A percentile compares a stretch with the other conserved stretches of the same genome.
Conservation (phyloP, 2,888 invertebrate species). For the Caenorhabditis macrosperma region DNA sequence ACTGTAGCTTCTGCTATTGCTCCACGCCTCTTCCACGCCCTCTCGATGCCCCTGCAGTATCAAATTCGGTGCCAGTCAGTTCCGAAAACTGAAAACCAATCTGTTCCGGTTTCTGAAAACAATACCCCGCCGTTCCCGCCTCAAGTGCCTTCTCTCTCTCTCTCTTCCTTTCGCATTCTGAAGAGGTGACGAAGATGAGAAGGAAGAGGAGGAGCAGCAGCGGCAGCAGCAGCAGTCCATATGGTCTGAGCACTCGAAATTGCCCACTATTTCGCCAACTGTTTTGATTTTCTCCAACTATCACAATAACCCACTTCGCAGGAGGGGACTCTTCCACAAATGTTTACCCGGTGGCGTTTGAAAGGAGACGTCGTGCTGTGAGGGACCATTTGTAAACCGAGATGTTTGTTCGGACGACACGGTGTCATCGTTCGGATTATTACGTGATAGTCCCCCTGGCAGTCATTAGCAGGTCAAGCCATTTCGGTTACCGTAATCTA, state of each 20-base stretch:
- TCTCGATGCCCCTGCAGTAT: no score
- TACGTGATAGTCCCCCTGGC: conserved; percentile 7
- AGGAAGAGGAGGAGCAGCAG: conserved; percentile 3
- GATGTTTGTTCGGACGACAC: conserved; percentile 24
- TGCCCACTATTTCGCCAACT: conserved; percentile 58
- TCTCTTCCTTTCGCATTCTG: conserved; percentile 47
- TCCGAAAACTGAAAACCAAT: conserved; percentile 23
- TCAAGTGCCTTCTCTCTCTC: conserved; percentile 38
- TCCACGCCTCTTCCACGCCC: no score
- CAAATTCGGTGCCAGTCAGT: conserved; percentile 12
- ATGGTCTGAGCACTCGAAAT: conserved; percentile 52
- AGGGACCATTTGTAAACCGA: conserved; percentile 30
- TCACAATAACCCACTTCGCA: conserved; percentile 46
- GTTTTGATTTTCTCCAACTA: conserved; percentile 51
- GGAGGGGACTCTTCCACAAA: conserved; percentile 17
- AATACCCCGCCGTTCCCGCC: conserved; percentile 27
- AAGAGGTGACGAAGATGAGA: conserved; percentile 46
- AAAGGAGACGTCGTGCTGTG: conserved; percentile 1
- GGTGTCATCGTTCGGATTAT: conserved; percentile 30
- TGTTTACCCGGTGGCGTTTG: conserved; percentile 41
- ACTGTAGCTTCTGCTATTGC: no score
- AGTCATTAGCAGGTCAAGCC: conserved; percentile 7
- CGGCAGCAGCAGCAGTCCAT: conserved; percentile 21
- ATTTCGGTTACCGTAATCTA: conserved; percentile 36
- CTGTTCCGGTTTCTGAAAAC: conserved; percentile 16